Conservation (phyloP, 2,888 invertebrate genomes). For the Nesidiocoris tenuis region DNA sequence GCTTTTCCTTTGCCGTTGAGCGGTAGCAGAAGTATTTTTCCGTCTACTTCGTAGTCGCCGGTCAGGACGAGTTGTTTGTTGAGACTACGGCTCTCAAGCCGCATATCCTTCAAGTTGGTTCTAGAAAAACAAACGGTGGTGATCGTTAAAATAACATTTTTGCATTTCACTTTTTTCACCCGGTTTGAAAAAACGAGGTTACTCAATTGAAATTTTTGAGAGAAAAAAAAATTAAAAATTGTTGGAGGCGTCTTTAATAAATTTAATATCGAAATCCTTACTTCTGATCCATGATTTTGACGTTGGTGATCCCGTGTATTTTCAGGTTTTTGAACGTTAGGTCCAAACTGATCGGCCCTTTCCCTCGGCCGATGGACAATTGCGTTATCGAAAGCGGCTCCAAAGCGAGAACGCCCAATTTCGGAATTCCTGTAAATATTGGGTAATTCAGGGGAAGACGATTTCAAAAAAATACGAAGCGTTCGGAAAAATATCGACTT, state of each 20-base stretch:
- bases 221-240: neutral
- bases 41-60: slow-evolving; percentile 46
- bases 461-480: neutral
- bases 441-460: neutral
- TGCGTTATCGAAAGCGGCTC: slow-evolving; percentile 45
- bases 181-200: too few relatives aligned
- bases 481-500: too few relatives aligned
- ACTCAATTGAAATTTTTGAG: neutral
- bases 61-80: slow-evolving; percentile 44
- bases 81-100: slow-evolving; percentile 42
- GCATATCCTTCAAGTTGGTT: slow-evolving; percentile 39
- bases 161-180: too few relatives aligned
- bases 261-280: slow-evolving; percentile 11
- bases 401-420: slow-evolving; percentile 41
- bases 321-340: slow-evolving; percentile 46
- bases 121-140: slow-evolving; percentile 12
- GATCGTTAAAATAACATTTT: too few relatives aligned
- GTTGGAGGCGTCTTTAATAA: neutral
- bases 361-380: slow-evolving; percentile 42
- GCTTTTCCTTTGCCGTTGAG: slow-evolving; percentile 46
- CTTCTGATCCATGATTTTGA: slow-evolving; percentile 43
- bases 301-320: slow-evolving; percentile 47
- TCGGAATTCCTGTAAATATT: slow-evolving; percentile 35
- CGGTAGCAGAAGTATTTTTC: slow-evolving; percentile 45
- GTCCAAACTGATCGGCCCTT: slow-evolving; percentile 44